These are phyloP conservation scores for Gallirallus australis DNA, from an alignment of 2,797 vertebrate species.

Conservation along the genomic window DNA sequence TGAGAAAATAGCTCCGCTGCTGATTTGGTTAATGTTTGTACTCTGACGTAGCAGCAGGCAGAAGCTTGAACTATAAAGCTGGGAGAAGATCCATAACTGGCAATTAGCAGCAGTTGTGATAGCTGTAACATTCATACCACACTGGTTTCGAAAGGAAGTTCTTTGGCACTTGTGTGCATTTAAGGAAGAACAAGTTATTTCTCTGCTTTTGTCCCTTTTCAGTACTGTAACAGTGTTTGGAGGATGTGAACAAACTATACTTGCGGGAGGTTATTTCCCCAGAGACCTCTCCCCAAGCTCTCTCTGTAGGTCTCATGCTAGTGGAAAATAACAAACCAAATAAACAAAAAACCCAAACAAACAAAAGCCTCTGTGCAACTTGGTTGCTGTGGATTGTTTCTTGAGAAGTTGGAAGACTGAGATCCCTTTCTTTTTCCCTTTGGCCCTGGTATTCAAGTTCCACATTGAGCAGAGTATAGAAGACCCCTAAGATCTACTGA, in stretches of 20 bases:
- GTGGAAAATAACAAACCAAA: neutral
- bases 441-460: neutral
- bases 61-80: neutral
- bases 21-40: neutral
- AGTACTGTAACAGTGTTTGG: neutral
- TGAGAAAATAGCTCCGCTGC: neutral
- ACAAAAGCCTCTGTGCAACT: accelerated
- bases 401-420: neutral
- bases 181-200: neutral
- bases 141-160: neutral
- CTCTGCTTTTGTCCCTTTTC: neutral
- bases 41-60: conserved; percentile 5
- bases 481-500: neutral
- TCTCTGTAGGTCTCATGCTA: neutral
- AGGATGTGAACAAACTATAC: neutral
- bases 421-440: accelerated
- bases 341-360: neutral
- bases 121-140: neutral
- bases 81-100: conserved; percentile 21
- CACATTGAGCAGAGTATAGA: accelerated
- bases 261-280: neutral
- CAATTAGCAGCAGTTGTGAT: conserved; percentile 38
- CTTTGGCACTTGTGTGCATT: neutral
- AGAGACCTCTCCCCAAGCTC: neutral
- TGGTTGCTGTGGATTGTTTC: neutral